These are phyloP conservation scores for Physocephala rufipes DNA, from an alignment of 2,888 invertebrate genomes.

Conservation along the genomic window DNA sequence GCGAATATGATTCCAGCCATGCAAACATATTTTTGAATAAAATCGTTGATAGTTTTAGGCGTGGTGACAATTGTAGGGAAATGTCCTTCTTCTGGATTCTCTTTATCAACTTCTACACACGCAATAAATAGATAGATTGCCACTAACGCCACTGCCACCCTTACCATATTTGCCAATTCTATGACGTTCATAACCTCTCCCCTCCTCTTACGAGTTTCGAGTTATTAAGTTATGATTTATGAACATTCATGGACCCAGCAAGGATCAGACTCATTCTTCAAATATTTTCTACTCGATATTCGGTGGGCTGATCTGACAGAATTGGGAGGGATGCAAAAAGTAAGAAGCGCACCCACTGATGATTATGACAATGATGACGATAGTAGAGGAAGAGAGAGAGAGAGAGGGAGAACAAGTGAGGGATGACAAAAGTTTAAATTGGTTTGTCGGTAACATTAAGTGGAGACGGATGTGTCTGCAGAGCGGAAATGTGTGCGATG, in stretches of 20 bases:
- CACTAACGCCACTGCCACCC: background rate
- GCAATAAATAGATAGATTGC: background rate
- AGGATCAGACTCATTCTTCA: constrained; percentile 4
- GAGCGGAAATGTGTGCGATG: background rate
- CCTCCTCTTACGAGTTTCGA: constrained; percentile 8
- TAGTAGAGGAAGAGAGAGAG: too few species aligned
- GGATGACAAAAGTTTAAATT: constrained; percentile 28
- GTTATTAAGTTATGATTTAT: constrained; percentile 40
- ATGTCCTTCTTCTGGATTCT: too few species aligned
- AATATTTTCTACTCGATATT: background rate
- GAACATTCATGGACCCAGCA: constrained; percentile 23
- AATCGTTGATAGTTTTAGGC: constrained; percentile 23
- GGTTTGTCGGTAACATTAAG: constrained; percentile 30
- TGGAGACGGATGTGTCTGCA: constrained; percentile 23
- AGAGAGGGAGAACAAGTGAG: background rate
- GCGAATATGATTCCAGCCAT: background rate
- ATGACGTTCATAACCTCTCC: too few species aligned
- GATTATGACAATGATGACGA: too few species aligned
- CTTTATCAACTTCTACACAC: too few species aligned
- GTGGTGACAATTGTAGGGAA: constrained; percentile 14
- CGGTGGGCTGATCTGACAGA: too few species aligned
- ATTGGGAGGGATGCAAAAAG: background rate
- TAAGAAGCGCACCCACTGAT: too few species aligned
- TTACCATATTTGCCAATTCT: too few species aligned
- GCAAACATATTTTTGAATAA: background rate